Conservation (phyloP, 1,140 invertebrate species). For the Oryctes rhinoceros region DNA sequence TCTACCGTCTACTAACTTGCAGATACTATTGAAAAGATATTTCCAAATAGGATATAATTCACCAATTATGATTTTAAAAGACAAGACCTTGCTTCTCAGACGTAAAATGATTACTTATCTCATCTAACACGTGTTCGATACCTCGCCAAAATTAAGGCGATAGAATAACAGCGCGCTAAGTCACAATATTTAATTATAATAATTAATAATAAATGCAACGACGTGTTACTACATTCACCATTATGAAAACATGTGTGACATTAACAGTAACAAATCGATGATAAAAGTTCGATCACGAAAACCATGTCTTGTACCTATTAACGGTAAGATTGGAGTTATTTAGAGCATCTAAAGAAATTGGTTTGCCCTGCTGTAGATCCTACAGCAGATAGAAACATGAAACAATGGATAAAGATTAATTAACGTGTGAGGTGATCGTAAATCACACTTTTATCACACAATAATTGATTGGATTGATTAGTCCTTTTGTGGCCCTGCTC, state of each 20-base stretch:
- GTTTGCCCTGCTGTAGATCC: conserved; percentile 1
- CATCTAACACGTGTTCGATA: background rate
- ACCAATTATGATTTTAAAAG: conserved; percentile 6
- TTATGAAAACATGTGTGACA: conserved; percentile 15
- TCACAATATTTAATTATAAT: conserved; percentile 16
- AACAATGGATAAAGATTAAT: conserved; percentile 30
- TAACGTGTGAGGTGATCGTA: background rate
- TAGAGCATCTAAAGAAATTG: conserved; percentile 26
- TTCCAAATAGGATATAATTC: background rate
- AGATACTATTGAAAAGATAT: background rate
- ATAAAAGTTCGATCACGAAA: conserved; percentile 4
- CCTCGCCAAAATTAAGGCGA: background rate
- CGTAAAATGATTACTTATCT: background rate
- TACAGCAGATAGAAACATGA: background rate
- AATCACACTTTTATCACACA: background rate
- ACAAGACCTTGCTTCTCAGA: background rate
- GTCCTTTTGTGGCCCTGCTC: conserved; percentile 11
- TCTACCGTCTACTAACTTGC: no score
- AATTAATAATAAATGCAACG: conserved; percentile 9
- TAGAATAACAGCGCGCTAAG: background rate
- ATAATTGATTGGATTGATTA: conserved; percentile 10
- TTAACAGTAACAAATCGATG: background rate
- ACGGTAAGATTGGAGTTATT: background rate
- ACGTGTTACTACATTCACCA: conserved; percentile 18
- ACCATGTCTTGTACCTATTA: conserved; percentile 13